Evolutionary conservation across 2,888 invertebrate species (phyloP), one percentile per base, ranked within the genome.

Genomic region (Pomacea canaliculata): DNA sequence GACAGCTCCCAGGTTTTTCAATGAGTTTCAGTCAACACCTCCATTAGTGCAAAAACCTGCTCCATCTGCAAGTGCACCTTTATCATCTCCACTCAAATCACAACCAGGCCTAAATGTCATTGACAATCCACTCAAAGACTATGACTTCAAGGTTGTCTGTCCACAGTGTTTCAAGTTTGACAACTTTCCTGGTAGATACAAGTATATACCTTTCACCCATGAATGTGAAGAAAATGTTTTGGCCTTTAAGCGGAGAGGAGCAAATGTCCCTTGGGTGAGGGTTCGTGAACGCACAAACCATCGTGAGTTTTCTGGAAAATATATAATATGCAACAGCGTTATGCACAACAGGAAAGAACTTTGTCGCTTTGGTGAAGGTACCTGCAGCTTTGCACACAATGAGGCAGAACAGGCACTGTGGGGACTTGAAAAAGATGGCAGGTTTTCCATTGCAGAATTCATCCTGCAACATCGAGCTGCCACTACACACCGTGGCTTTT

Each of bases 311-410:
- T 78, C 78, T 9, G 88, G 89, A 10, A 83, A 82, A 19, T 89
- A 89, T 76, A 82, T 84, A 23, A 63, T 87, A 37, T 89, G 89
- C 81, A 80, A 83, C 51, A 84, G 86, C 76, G 82, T 85, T 48
- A 77, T 71, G 4, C 77, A 79, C 37, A 77, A 76, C 18, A 82
- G 83, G 19, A 81, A 80, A 1, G 73, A 76, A 2, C 76, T 80
- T n/a, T 87, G 88, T 79, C 79, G 83, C 23, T 84, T 82, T 73
- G 84, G 84, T 8, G 85, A 85, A 51, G 84, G 83, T 37, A 75
- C 51, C 4, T 89, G 89, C 78, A 85, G 84, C 71, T 89, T 86
- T 83, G 86, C 88, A 23, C 89, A 89, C 81, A 87, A 85, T 76
- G 79, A 80, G 7, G 80, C 84, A 16, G 89, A 89, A 76, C 85